Percentiles rank a stretch among this genome's conserved stretches.
phyloP scores from a whole-genome alignment of 2,113 vertebrate genomes.

The Engraulis encrasicolus region DNA sequence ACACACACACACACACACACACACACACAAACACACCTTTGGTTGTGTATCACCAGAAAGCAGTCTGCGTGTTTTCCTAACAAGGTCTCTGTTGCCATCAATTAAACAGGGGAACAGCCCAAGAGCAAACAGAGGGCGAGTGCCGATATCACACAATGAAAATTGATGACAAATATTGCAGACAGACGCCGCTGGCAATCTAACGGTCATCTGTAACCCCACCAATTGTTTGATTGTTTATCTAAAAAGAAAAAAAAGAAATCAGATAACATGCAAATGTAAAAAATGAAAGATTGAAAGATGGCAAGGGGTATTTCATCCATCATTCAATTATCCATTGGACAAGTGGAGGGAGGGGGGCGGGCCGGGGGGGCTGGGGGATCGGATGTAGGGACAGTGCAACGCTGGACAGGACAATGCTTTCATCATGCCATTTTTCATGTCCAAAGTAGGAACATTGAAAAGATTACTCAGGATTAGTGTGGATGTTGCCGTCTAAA shows the following conservation, averaged over 20 bases:
- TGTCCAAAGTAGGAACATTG: neutral
- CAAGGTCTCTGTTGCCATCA: neutral
- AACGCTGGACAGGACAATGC: conserved; percentile 11
- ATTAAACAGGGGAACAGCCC: neutral
- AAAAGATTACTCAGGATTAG: conserved; percentile 21
- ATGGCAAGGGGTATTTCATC: neutral
- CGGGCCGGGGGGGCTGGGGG: too few species aligned
- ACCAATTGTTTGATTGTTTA: conserved; percentile 19
- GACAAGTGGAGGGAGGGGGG: conserved; percentile 3
- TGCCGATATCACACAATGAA: conserved; percentile 13
- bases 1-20: too few species aligned
- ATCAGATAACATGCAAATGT: conserved; percentile 14
- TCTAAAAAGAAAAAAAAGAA: neutral
- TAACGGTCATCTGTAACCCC: conserved; percentile 7
- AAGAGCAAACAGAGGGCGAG: conserved; percentile 10
- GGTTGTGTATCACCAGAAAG: neutral
- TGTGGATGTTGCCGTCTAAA: conserved; percentile 2
- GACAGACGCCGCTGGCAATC: neutral
- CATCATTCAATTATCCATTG: conserved; percentile 12
- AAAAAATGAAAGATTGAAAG: conserved; percentile 22
- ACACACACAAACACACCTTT: too few species aligned
- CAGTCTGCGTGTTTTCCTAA: neutral
- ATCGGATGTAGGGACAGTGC: neutral
- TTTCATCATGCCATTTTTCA: conserved; percentile 11
- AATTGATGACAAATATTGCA: neutral